Conservation (phyloP, 2,888 invertebrate genomes). For the Melinaea marsaeus region DNA sequence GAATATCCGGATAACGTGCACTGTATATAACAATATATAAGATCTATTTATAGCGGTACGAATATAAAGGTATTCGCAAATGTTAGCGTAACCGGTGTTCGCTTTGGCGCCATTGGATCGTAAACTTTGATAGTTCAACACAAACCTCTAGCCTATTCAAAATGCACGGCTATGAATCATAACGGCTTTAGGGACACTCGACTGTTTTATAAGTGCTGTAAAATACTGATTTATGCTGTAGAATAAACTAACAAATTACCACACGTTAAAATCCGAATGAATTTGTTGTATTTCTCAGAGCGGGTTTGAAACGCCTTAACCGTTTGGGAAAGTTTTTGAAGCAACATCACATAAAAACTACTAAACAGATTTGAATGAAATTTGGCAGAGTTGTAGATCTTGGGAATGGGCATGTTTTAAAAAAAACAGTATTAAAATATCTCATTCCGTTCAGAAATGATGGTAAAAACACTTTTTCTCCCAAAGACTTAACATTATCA, state of each 20-base stretch:
- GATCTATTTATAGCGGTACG: slow-evolving; percentile 46
- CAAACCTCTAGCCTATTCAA: slow-evolving; percentile 28
- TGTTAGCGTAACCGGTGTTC: slow-evolving; percentile 50
- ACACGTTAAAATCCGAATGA: not conserved
- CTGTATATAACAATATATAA: slow-evolving; percentile 14
- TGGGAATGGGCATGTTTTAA: too few species aligned
- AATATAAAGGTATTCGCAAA: slow-evolving; percentile 51
- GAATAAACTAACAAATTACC: too few species aligned
- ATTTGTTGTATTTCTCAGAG: not conserved
- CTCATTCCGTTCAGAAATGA: too few species aligned
- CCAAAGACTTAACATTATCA: too few species aligned
- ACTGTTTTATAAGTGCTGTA: slow-evolving; percentile 28
- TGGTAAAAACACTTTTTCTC: too few species aligned
- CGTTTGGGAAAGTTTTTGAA: too few species aligned
- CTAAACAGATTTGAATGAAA: too few species aligned
- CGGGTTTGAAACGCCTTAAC: too few species aligned
- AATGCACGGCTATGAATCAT: slow-evolving; percentile 19
- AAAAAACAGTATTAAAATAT: too few species aligned
- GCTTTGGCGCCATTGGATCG: slow-evolving; percentile 61
- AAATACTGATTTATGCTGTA: slow-evolving; percentile 2
- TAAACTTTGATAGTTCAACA: slow-evolving; percentile 67
- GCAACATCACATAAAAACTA: too few species aligned
- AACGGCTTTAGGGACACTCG: slow-evolving; percentile 31
- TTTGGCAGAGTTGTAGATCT: too few species aligned
- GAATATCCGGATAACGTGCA: too few species aligned